Evolutionary conservation across 2,888 invertebrate species (phyloP).

Genomic region (Cremastinae sp.): DNA sequence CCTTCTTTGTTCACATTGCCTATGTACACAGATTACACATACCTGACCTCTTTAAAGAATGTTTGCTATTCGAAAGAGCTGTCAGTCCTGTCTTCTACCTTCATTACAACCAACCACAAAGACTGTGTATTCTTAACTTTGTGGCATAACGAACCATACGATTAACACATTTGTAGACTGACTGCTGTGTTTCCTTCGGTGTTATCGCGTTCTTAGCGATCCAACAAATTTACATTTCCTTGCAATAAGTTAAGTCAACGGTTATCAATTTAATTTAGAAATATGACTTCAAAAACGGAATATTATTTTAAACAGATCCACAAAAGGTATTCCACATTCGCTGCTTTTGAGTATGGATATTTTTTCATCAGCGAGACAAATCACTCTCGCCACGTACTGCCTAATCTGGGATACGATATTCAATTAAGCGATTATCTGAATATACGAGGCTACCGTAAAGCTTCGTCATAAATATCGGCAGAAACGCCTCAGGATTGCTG

Average conservation of each 20-base stretch:
- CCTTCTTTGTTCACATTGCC: neutral
- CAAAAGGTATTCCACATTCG: too few species aligned
- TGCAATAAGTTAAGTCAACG: too few species aligned
- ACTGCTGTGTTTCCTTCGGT: slow-evolving; percentile 7
- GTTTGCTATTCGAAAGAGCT: slow-evolving; percentile 57
- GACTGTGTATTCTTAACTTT: slow-evolving; percentile 37
- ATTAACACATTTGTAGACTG: slow-evolving; percentile 8
- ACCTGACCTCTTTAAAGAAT: slow-evolving; percentile 49
- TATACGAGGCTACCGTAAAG: slow-evolving; percentile 12
- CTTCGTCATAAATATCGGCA: slow-evolving; percentile 3
- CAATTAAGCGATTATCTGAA: slow-evolving; percentile 16
- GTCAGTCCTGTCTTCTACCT: slow-evolving; percentile 30
- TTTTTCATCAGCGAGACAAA: neutral
- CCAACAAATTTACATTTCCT: slow-evolving; percentile 22
- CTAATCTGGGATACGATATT: neutral
- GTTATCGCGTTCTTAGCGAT: slow-evolving; percentile 10
- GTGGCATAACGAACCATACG: slow-evolving; percentile 52
- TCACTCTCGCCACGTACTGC: neutral
- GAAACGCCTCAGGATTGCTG: slow-evolving; percentile 7
- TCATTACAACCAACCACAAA: slow-evolving; percentile 50
- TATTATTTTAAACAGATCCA: too few species aligned
- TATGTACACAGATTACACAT: slow-evolving; percentile 29
- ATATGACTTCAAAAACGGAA: too few species aligned
- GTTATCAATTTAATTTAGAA: too few species aligned
- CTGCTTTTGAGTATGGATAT: too few species aligned